Base-by-base conservation (phyloP, 2,888 invertebrate genomes). In the Pasiphila rectangulata region DNA sequence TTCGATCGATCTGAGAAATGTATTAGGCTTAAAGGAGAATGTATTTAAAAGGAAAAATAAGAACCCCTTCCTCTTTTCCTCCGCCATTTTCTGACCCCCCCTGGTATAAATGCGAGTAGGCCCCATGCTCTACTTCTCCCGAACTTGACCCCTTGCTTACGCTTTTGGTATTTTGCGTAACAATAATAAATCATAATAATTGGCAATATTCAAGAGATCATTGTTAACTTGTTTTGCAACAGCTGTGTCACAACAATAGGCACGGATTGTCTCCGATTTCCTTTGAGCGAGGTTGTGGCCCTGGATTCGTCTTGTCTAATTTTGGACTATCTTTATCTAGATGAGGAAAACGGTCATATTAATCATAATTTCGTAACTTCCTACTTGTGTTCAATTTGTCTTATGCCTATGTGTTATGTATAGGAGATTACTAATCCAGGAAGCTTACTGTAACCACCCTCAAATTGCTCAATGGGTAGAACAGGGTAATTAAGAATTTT, bases 221-320 rank as follows among this genome's bases (percentile, higher is more conserved):
- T 41, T 50, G 49, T 50, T 45, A 32, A 45, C 35, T 36, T 64
- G 67, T 77, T 70, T 75, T 71, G 78, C 71, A 79, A 79, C 51
- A 29, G 44, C 25, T 35, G 53, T 77, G 73, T 72, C 73, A 61
- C 74, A 73, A 79, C 68, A 64, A 62, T 67, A 51, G 54, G 19
- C 42, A 47, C 34, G 57, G 61, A 70, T 72, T 75, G 76, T 73
- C 63, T 65, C 71, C 65, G 75, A 76, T 79, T 79, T 79, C 78
- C 75, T 77, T 77, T 78, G 48, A 42, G 42, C 73, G 72, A 79
- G 79, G 79, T 61, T 64, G 47, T 41, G 51, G 63, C 78, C 76
- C 62, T 75, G 72, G 56, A n/a, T 10, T 16, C 16, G 47, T 52
- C 38, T 37, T 41, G 42, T 51, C 51, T 51, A 52, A 54, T 50